Evolutionary conservation across 2,888 invertebrate genomes (phyloP).

Genomic region (Rhamphomyia laevipes): DNA sequence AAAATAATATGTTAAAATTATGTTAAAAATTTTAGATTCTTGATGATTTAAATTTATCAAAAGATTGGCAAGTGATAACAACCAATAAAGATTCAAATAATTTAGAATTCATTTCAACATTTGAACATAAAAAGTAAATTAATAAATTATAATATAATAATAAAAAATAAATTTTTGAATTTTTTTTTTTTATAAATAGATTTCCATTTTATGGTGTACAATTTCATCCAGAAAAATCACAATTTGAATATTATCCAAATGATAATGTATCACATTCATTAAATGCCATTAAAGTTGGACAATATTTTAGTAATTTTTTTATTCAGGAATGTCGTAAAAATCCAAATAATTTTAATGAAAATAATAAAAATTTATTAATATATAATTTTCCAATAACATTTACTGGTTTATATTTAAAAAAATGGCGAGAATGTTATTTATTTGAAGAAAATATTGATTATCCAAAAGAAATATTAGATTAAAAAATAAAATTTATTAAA

Average conservation of each 20-base stretch:
- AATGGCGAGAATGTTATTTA: slow-evolving; percentile 52
- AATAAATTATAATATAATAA: not conserved
- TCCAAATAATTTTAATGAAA: slow-evolving; percentile 37
- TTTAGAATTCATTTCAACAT: slow-evolving; percentile 59
- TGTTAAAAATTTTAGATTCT: slow-evolving; percentile 34
- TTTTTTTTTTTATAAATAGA: slow-evolving; percentile 27
- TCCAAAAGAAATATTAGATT: too few relatives aligned
- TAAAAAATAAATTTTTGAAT: not conserved
- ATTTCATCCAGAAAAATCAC: slow-evolving; percentile 85
- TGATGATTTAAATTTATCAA: slow-evolving; percentile 40
- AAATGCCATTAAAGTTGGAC: slow-evolving; percentile 50
- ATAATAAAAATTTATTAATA: slow-evolving; percentile 49
- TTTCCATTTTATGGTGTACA: slow-evolving; percentile 81
- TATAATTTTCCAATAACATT: slow-evolving; percentile 60
- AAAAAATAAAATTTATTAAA: too few relatives aligned
- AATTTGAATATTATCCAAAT: slow-evolving; percentile 61
- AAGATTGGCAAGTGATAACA: slow-evolving; percentile 59
- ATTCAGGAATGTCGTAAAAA: slow-evolving; percentile 63
- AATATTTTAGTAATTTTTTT: slow-evolving; percentile 78
- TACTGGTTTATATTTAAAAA: slow-evolving; percentile 45
- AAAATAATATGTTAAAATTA: too few relatives aligned
- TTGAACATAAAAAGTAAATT: slow-evolving; percentile 54
- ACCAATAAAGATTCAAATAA: slow-evolving; percentile 55
- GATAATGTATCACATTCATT: slow-evolving; percentile 52
- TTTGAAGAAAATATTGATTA: slow-evolving; percentile 38